Evolutionary conservation across 2,888 invertebrate species (phyloP), one percentile per base, ranked within the genome.

Genomic region (Napeogenes sylphis): DNA sequence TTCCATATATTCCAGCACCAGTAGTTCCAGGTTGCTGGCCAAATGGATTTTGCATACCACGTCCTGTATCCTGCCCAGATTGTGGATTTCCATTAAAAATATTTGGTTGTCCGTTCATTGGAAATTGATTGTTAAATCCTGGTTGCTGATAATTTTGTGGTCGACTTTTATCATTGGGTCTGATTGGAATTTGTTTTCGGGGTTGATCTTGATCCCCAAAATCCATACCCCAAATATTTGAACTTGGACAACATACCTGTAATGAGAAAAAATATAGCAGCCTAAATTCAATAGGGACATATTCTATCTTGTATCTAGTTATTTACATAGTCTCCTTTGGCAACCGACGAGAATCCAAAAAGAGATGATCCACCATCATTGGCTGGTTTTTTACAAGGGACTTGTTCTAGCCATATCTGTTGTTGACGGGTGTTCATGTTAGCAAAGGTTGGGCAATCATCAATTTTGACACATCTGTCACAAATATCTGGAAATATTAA

Each of bases 161-260:
- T 6, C 54, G 32, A 35, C 35, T 57, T 38, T 53, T 59, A 32
- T 58, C 45, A 42, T 64, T 61, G 42, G 63, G 56, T 53, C 55
- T 59, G 60, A 58, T 54, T 47, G 53, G 46, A 58, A 21, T 21
- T 45, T 51, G 54, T 13, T 55, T 45, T 61, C 64, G 45, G 32
- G 56, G 32, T 56, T 58, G 58, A 32, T 56, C 42, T n/a, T 46
- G 59, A 42, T 10, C 42, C 58, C 45, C 45, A 57, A 58, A 67
- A 61, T 71, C 69, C 38, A 74, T 56, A 58, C 76, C 75, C 77
- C 75, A 76, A 59, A 77, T 62, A 45, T 73, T 74, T n/a, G 63
- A 62, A 61, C 72, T 74, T 4, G 81, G 77, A 65, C 85, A 86
- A 66, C 85, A 86, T 12, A 85, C 74, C 85, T 85, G 73, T 12